A percentile compares a stretch with the other conserved stretches of the same genome.
Conservation (phyloP, 1,140 invertebrate species). For the Drosophila neocordata region DNA sequence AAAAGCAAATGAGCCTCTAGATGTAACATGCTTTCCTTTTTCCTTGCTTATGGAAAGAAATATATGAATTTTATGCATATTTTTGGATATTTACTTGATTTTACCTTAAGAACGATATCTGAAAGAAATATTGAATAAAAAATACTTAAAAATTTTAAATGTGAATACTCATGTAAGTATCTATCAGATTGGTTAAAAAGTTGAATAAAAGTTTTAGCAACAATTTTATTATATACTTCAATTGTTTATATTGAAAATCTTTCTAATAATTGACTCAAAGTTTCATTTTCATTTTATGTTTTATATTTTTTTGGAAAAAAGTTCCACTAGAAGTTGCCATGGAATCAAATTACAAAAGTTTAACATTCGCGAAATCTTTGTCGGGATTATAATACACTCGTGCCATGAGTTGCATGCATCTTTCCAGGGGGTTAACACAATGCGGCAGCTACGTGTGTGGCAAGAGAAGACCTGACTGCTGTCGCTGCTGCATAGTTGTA, state of each 20-base stretch:
- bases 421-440: neutral
- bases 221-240: neutral
- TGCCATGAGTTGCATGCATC: neutral
- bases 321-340: neutral
- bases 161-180: too few species aligned
- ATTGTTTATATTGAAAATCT: neutral
- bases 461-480: constrained; percentile 46
- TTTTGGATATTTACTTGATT: too few species aligned
- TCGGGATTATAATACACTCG: neutral
- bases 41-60: too few species aligned
- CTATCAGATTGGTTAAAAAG: too few species aligned
- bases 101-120: too few species aligned
- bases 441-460: constrained; percentile 1
- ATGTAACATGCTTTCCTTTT: too few species aligned
- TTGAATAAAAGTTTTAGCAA: too few species aligned
- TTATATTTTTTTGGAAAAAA: neutral
- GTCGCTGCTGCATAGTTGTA: constrained; percentile 16
- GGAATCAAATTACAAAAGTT: constrained; percentile 4
- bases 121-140: too few species aligned
- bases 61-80: too few species aligned
- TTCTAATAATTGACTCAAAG: neutral
- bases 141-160: too few species aligned
- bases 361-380: neutral
- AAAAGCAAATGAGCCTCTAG: too few species aligned
- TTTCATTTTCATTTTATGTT: neutral